Evolutionary conservation across 2,888 invertebrate genomes (phyloP), one percentile per base, ranked within the genome.

Genomic region (Willowsia nigromaculata): DNA sequence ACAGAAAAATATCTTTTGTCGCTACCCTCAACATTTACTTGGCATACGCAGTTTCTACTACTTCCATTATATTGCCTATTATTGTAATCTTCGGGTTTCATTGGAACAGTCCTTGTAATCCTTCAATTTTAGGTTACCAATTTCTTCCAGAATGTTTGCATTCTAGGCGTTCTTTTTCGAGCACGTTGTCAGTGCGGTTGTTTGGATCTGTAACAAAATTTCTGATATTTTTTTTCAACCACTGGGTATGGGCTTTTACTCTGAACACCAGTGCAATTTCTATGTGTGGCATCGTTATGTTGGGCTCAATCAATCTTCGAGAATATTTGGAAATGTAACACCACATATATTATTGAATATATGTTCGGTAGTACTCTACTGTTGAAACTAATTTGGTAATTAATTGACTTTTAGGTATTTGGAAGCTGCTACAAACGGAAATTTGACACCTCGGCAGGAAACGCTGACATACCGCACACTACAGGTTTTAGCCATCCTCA

Each of bases 31-130:
- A 37, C 9, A 9, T 37, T 6, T 4, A 4, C 37, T 6, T 37
- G 5, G 37, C 37, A 37, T 37, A 37, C 9, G 37, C 9, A 37
- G 9, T 37, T 4, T 37, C 4, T 9, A 37, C 9, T 9, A 9
- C 37, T 4, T 4, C 37, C 5, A 6, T 37, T 37, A 9, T 9
- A 37, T 15, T 53, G 22, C 53, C 53, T 7, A 4, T 53, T 18
- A 15, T 53, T 18, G 3, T 53, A 15, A 7, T 62, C 4, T 62
- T 22, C 22, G 62, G 18, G 18, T 25, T 62, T n/a, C 13, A 25
- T 11, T 62, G 62, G 62, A 62, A 62, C 18, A 62, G 22, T 62
- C 62, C 62, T 18, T 62, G 62, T 22, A 62, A 62, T n/a, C 62
- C 62, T 4, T 11, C 62, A 2, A 11, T 62, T 22, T 18, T 25